These are phyloP conservation scores for Spodoptera picta DNA, from an alignment of 2,888 invertebrate species.

Conservation along the genomic window DNA sequence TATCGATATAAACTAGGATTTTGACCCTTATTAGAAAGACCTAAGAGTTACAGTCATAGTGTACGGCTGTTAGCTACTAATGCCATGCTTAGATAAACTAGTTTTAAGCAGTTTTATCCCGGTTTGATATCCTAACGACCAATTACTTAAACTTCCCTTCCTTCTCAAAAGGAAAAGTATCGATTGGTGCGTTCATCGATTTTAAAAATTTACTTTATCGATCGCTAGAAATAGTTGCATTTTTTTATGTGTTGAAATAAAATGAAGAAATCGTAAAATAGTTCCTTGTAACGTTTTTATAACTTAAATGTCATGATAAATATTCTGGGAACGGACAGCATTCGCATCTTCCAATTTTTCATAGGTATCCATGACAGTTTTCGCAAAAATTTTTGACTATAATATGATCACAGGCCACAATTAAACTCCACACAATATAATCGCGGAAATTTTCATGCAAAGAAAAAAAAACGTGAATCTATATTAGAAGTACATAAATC, in stretches of 20 bases:
- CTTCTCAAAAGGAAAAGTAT: neutral
- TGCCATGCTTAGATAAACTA: constrained; percentile 58
- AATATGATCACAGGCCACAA: no score
- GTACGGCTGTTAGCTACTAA: constrained; percentile 46
- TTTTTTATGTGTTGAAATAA: neutral
- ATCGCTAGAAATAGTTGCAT: constrained; percentile 3
- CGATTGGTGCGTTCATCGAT: neutral
- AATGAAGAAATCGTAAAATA: constrained; percentile 7
- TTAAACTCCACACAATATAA: no score
- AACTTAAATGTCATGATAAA: constrained; percentile 22
- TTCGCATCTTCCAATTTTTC: no score
- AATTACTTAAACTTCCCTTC: constrained; percentile 27
- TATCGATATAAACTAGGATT: constrained; percentile 49
- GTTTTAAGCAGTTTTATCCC: constrained; percentile 43
- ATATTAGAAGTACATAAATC: no score
- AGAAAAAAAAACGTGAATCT: no score
- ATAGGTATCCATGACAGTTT: no score
- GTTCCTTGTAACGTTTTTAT: constrained; percentile 26
- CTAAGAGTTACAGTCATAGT: constrained; percentile 55
- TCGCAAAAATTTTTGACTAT: no score
- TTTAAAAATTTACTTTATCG: constrained; percentile 1
- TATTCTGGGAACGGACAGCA: no score
- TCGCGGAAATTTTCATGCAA: no score
- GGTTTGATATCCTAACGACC: constrained; percentile 24
- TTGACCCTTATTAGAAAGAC: constrained; percentile 48